Evolutionary conservation across 64 coral and sea anemone species (phyloP).

Genomic region (Catalaphyllia jardinei): DNA sequence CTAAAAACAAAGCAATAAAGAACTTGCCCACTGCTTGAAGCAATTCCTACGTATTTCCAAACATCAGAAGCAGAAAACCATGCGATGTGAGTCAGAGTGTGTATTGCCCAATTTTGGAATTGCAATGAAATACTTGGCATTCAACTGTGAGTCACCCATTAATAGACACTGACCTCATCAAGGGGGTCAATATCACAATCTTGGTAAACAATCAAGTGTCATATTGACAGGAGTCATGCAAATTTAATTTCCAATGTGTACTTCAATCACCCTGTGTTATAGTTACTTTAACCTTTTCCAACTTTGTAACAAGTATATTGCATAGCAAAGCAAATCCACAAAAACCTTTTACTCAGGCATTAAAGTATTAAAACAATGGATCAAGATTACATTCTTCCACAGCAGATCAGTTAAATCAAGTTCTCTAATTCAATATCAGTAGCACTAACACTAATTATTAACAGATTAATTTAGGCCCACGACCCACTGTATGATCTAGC

Average conservation of each 20-base stretch:
- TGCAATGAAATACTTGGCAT: constrained; percentile 33
- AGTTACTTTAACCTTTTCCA: too few relatives aligned
- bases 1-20: not conserved
- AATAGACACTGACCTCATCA: constrained; percentile 12
- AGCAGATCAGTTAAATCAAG: too few relatives aligned
- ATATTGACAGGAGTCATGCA: not conserved
- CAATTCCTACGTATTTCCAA: not conserved
- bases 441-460: too few relatives aligned
- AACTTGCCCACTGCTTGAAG: not conserved
- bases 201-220: not conserved
- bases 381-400: too few relatives aligned
- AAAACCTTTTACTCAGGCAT: too few relatives aligned
- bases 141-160: not conserved
- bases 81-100: not conserved
- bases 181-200: constrained; percentile 10
- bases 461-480: too few relatives aligned
- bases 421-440: too few relatives aligned
- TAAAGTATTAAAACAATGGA: too few relatives aligned
- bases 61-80: not conserved
- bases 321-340: too few relatives aligned
- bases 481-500: too few relatives aligned
- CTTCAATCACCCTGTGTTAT: not conserved
- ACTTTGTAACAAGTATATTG: too few relatives aligned
- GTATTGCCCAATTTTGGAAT: constrained; percentile 31
- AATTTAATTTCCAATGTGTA: not conserved